Evolutionary conservation across 1,140 invertebrate species (phyloP).

Genomic region (Eulimnadia texana): DNA sequence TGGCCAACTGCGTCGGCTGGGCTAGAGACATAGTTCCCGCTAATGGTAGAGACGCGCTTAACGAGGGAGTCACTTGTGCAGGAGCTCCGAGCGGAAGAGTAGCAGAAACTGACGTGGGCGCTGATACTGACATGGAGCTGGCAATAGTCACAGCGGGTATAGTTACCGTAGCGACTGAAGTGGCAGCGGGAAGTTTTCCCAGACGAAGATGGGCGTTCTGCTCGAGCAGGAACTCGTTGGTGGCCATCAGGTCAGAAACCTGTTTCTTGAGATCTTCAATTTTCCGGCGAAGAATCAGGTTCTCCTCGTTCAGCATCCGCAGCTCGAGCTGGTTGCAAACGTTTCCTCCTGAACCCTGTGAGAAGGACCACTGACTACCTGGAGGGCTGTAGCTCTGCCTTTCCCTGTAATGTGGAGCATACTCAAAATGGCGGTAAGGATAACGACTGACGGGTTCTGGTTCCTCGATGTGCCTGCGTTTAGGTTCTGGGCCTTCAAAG

Average conservation of each 20-base stretch:
- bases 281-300: constrained; percentile 49
- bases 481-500: constrained; percentile 19
- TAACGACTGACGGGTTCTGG: no score
- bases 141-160: constrained; percentile 42
- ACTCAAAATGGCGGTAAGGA: not conserved
- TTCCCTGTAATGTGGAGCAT: constrained; percentile 1
- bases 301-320: constrained; percentile 51
- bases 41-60: constrained; percentile 17
- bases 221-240: constrained; percentile 63
- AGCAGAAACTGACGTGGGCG: not conserved
- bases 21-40: constrained; percentile 16
- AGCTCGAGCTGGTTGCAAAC: constrained; percentile 5
- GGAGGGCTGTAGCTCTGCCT: not conserved
- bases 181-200: constrained; percentile 38
- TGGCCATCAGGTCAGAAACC: constrained; percentile 52
- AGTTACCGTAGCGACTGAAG: constrained; percentile 36
- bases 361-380: not conserved
- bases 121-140: constrained; percentile 2
- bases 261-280: constrained; percentile 46
- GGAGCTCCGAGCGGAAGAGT: constrained; percentile 6
- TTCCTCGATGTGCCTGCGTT: constrained; percentile 13
- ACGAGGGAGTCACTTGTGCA: constrained; percentile 19
- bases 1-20: constrained; percentile 23
- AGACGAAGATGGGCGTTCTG: constrained; percentile 62
- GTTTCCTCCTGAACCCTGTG: not conserved